phyloP scores from a whole-genome alignment of 2,888 invertebrate species.

The Drosophila affinis region DNA sequence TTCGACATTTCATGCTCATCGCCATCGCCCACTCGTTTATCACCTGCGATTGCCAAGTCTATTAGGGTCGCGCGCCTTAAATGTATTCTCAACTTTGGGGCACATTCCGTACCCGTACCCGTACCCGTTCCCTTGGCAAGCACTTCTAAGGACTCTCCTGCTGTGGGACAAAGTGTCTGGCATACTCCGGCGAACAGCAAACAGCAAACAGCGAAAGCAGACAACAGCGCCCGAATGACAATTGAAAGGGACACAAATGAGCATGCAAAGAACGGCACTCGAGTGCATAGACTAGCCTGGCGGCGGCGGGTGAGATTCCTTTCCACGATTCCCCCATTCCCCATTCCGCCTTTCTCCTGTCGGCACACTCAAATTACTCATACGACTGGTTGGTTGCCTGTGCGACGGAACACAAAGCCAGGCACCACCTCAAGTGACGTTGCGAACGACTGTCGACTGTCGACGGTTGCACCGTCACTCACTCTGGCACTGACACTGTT shows the following conservation, averaged over 20 bases:
- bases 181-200: slow-evolving; percentile 38
- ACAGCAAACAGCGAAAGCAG: slow-evolving; percentile 38
- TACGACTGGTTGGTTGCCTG: slow-evolving; percentile 62
- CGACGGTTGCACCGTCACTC: slow-evolving; percentile 70
- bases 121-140: slow-evolving; percentile 21
- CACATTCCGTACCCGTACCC: slow-evolving; percentile 1
- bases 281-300: slow-evolving; percentile 46
- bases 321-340: background rate
- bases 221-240: slow-evolving; percentile 58
- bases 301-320: slow-evolving; percentile 4
- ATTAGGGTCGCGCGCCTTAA: slow-evolving; percentile 41
- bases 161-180: slow-evolving; percentile 40
- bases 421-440: slow-evolving; percentile 72
- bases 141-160: slow-evolving; percentile 49
- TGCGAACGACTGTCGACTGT: slow-evolving; percentile 35
- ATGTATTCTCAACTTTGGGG: slow-evolving; percentile 25
- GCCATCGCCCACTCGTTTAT: slow-evolving; percentile 43
- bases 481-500: slow-evolving; percentile 17
- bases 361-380: slow-evolving; percentile 56
- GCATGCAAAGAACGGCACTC: slow-evolving; percentile 74
- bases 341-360: background rate
- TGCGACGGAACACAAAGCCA: slow-evolving; percentile 53
- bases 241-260: slow-evolving; percentile 77
- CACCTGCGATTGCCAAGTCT: slow-evolving; percentile 41
- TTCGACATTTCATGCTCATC: slow-evolving; percentile 28